These are phyloP conservation scores for Apteryx owenii DNA, from an alignment of 2,113 vertebrate species.

Conservation along the genomic window DNA sequence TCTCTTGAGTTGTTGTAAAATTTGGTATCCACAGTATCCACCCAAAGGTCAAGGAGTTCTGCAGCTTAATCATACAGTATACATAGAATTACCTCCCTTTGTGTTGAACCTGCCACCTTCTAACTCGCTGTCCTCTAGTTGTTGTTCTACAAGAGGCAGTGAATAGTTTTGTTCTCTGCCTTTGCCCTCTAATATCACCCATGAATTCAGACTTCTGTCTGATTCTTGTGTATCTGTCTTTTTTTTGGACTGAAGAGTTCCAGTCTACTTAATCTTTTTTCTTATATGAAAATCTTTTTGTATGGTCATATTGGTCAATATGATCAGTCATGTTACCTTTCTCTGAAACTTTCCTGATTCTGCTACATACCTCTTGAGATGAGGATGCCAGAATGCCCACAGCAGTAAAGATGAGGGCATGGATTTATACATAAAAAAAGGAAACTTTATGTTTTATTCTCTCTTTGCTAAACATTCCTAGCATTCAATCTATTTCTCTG, in stretches of 20 bases:
- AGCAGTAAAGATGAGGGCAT: neutral
- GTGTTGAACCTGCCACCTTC: neutral
- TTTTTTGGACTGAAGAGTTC: neutral
- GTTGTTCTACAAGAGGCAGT: neutral
- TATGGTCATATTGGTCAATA: neutral
- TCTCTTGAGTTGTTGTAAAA: no score
- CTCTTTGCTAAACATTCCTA: neutral
- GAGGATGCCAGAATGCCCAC: neutral
- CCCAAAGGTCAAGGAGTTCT: neutral
- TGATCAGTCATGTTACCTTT: neutral
- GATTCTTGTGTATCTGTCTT: neutral
- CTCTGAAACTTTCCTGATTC: neutral
- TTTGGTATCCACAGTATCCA: neutral
- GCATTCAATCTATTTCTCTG: neutral
- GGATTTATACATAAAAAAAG: neutral
- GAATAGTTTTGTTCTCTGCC: neutral
- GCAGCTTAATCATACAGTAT: neutral
- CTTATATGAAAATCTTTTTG: neutral
- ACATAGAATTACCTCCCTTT: neutral
- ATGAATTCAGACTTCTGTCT: neutral
- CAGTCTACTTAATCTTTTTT: neutral
- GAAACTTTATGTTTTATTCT: neutral
- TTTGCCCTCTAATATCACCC: neutral
- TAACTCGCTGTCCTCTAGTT: neutral
- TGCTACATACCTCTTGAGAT: neutral